Conservation (phyloP, 2,888 invertebrate genomes). For the Epirrhoe tristata region DNA sequence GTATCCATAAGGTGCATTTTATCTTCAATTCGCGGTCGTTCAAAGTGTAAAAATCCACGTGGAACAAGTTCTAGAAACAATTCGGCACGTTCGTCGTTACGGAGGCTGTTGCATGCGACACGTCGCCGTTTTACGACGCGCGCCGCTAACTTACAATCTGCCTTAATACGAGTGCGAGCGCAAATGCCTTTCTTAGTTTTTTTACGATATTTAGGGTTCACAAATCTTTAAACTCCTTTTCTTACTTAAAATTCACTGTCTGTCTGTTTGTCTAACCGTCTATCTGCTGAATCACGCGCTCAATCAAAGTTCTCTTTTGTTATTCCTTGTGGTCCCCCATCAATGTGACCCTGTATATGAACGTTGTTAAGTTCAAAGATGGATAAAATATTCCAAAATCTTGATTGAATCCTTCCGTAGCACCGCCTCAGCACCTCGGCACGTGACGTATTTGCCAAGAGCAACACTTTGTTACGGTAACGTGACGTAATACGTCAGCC, state of each 20-base stretch:
- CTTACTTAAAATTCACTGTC: no score
- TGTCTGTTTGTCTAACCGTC: no score
- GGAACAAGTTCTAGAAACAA: slow-evolving; percentile 2
- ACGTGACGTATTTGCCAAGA: slow-evolving; percentile 13
- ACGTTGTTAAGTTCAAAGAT: no score
- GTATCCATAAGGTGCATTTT: not conserved
- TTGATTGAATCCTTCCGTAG: not conserved
- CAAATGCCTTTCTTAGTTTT: slow-evolving; percentile 6
- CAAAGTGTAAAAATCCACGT: slow-evolving; percentile 7
- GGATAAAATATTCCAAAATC: not conserved
- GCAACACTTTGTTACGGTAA: slow-evolving; percentile 12
- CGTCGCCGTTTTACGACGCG: slow-evolving; percentile 22
- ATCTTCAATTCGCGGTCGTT: not conserved
- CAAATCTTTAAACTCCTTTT: no score
- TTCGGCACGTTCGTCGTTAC: slow-evolving; percentile 21
- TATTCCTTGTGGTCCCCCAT: no score
- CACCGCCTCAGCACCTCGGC: not conserved
- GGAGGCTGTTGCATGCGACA: slow-evolving; percentile 19
- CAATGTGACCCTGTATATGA: no score
- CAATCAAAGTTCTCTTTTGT: no score
- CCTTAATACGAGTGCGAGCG: not conserved
- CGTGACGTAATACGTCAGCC: slow-evolving; percentile 27
- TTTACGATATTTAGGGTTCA: not conserved
- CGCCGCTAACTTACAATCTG: slow-evolving; percentile 4
- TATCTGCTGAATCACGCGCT: no score